phyloP scores from a whole-genome alignment of 2,113 vertebrate species.

The Seriola dumerili region DNA sequence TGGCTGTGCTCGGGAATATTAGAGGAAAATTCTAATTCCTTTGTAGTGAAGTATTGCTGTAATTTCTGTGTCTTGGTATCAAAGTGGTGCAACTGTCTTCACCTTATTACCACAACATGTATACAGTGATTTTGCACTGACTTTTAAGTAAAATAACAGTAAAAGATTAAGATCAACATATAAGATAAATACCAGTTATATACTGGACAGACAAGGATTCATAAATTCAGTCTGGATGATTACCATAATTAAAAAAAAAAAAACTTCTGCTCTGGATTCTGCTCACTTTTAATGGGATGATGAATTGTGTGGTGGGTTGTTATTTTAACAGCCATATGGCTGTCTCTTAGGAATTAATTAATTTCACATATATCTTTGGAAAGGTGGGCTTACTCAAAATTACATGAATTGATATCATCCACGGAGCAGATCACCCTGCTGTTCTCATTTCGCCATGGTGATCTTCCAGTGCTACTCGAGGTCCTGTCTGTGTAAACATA shows the following conservation, averaged over 20 bases:
- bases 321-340: conserved; percentile 63
- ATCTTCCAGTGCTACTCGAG: conserved; percentile 6
- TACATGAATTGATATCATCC: conserved; percentile 10
- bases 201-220: background rate
- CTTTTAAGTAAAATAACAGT: background rate
- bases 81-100: background rate
- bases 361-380: conserved; percentile 49
- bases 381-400: conserved; percentile 42
- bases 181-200: background rate
- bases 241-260: background rate
- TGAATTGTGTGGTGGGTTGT: conserved; percentile 39
- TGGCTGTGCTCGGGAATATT: conserved; percentile 35
- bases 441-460: conserved; percentile 25
- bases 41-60: conserved; percentile 35
- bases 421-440: conserved; percentile 13
- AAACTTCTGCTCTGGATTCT: conserved; percentile 27
- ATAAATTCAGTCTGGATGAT: conserved; percentile 11
- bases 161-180: background rate
- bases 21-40: conserved; percentile 41
- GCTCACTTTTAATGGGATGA: conserved; percentile 60
- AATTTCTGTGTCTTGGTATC: conserved; percentile 33
- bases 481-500: conserved; percentile 18
- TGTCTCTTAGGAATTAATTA: conserved; percentile 59
- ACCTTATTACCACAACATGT: background rate
- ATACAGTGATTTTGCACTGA: background rate